Evolutionary conservation across 2,888 invertebrate genomes (phyloP).

Genomic region (Drosophila demipolita): DNA sequence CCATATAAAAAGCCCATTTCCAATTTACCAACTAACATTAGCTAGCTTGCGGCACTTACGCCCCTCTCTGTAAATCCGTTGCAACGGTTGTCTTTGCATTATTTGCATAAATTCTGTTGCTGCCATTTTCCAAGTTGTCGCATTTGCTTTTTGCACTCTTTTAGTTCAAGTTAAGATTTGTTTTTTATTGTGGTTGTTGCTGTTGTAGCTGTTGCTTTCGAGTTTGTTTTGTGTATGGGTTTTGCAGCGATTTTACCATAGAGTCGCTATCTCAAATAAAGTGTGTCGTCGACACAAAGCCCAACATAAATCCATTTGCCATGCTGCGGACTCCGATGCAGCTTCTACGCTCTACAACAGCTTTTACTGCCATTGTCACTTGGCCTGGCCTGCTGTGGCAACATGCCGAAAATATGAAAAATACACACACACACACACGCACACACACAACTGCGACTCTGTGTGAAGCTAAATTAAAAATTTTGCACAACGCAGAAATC

Average conservation of each 20-base stretch:
- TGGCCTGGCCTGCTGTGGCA: conserved; percentile 14
- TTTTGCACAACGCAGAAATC: conserved; percentile 50
- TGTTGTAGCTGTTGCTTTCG: conserved; percentile 10
- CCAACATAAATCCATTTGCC: conserved; percentile 48
- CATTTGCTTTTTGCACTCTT: conserved; percentile 8
- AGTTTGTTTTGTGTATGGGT: background rate
- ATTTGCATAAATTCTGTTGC: conserved; percentile 28
- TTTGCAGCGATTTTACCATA: conserved; percentile 18
- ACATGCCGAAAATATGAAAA: conserved; percentile 36
- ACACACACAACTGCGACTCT: conserved; percentile 3
- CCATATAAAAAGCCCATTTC: background rate
- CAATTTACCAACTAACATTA: background rate
- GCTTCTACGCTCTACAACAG: background rate
- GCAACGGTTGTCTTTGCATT: conserved; percentile 19
- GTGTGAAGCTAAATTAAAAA: conserved; percentile 57
- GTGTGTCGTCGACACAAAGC: conserved; percentile 49
- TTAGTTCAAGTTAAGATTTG: conserved; percentile 2
- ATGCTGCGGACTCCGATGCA: conserved; percentile 22
- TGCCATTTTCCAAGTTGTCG: conserved; percentile 10
- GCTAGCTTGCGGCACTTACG: background rate
- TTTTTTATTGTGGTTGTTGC: conserved; percentile 9
- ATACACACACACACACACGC: conserved; percentile 17
- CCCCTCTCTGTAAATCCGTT: background rate
- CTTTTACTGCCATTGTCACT: conserved; percentile 50
- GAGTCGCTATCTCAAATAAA: conserved; percentile 28